Base-by-base conservation (phyloP, 1,140 invertebrate genomes). In the Goniozus legneri region DNA sequence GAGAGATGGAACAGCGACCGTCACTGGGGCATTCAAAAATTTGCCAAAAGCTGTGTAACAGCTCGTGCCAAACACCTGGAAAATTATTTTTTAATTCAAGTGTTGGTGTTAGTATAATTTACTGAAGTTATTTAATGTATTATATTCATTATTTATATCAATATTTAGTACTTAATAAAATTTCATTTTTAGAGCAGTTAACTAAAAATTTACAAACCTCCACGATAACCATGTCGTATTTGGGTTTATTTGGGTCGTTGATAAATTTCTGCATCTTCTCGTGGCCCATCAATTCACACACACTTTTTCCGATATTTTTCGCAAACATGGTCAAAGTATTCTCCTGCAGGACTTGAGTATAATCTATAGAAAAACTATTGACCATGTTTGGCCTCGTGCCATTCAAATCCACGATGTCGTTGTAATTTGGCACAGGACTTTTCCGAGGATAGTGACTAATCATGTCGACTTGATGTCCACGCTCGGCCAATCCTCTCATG, bases 121-220 rank as follows among this genome's bases (percentile, higher is more conserved):
- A n/a, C n/a, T n/a, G n/a, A n/a, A n/a, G n/a, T n/a, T n/a, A n/a
- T 12, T 12, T n/a, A n/a, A n/a, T n/a, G n/a, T n/a, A n/a, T n/a
- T n/a, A 31, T 7, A 41, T 30, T 20, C 54, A 47, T 71, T 67
- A 77, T 80, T 72, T 34, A 76, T 80, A 18, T 73, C 73, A 38
- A 87, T 79, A 8, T 83, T 77, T 73, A 91, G 89, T 1, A 78
- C 83, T 56, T 84, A 91, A 63, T 92, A 89, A 6, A 87, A 73
- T 8, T 94, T 61, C 58, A 91, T 91, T 60, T 84, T 83, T 0
- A 84, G 81, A 0, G 91, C 89, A 1, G 90, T 22, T 22, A 10
- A 32, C 20, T 40, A 19, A 15, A 33, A 15, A 8, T 13, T 6
- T 27, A 49, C 16, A 35, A 33, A 47, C 44, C 20, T 47, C 44